Evolutionary conservation across 2,797 vertebrate genomes (phyloP).

Genomic region (Neopelma chrysocephalum): DNA sequence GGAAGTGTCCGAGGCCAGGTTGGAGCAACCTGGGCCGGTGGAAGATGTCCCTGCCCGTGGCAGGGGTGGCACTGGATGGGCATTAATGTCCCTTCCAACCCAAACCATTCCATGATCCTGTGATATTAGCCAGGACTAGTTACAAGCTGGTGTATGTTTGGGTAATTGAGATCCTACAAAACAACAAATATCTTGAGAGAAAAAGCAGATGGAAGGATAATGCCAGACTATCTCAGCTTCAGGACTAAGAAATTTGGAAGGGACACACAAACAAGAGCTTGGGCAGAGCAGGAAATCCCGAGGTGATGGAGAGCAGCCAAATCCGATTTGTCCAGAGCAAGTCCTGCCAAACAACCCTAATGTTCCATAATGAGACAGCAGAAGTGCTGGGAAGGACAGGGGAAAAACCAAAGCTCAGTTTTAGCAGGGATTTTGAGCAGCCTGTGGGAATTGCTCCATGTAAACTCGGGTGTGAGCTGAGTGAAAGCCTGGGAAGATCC

Average conservation of each 20-base stretch:
- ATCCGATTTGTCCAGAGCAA: background rate
- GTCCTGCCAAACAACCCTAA: background rate
- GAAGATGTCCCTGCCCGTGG: background rate
- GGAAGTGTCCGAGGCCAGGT: background rate
- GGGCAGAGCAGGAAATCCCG: background rate
- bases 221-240: background rate
- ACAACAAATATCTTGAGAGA: background rate
- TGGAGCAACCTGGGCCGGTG: background rate
- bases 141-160: background rate
- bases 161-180: background rate
- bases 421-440: background rate
- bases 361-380: background rate
- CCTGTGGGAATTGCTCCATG: no score
- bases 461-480: fast-evolving
- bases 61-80: background rate
- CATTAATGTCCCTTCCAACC: background rate
- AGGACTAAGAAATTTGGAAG: background rate
- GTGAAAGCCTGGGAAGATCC: background rate
- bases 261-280: background rate
- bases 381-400: background rate
- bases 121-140: background rate
- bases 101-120: background rate
- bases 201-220: background rate
- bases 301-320: background rate
- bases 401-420: background rate